Evolutionary conservation across 35 echinoderm and acorn worm species (phyloP).

Genomic region (Diadema setosum): DNA sequence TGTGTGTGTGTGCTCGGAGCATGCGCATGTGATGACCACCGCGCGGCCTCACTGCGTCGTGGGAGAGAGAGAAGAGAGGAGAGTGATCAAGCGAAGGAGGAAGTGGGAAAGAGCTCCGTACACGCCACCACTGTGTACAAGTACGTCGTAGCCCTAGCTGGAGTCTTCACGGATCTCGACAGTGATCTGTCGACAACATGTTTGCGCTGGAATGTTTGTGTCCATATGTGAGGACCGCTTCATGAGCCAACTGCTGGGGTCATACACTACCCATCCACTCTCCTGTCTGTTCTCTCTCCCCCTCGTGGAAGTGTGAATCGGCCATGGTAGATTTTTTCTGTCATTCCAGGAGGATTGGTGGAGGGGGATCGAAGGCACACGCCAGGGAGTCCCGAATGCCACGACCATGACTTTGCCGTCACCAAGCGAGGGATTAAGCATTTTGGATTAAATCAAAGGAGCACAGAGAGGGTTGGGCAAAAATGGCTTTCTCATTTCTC

Average conservation of each 20-base stretch:
- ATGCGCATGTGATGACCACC: not conserved
- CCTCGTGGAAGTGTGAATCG: not conserved
- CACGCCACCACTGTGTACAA: not conserved
- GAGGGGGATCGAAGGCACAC: not conserved
- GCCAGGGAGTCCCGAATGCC: not conserved
- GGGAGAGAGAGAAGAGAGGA: not conserved
- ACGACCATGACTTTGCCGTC: not conserved
- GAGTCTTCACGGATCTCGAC: no score
- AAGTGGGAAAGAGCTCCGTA: not conserved
- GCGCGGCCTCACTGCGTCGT: not conserved
- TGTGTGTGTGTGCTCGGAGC: not conserved
- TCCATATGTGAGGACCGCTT: not conserved
- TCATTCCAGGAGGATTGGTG: not conserved
- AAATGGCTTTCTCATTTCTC: slow-evolving; percentile 3
- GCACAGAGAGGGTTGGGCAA: no score
- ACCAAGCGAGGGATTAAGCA: no score
- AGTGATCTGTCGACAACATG: not conserved
- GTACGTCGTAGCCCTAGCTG: not conserved
- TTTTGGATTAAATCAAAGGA: no score
- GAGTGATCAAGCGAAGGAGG: not conserved
- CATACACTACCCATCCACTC: no score
- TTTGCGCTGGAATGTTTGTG: not conserved
- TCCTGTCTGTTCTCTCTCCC: no score
- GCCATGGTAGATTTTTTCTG: not conserved
- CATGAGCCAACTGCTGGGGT: not conserved